Evolutionary conservation across 2,113 vertebrate genomes (phyloP), one percentile per base, ranked within the genome.

Genomic region (Rhadina sibilatrix): DNA sequence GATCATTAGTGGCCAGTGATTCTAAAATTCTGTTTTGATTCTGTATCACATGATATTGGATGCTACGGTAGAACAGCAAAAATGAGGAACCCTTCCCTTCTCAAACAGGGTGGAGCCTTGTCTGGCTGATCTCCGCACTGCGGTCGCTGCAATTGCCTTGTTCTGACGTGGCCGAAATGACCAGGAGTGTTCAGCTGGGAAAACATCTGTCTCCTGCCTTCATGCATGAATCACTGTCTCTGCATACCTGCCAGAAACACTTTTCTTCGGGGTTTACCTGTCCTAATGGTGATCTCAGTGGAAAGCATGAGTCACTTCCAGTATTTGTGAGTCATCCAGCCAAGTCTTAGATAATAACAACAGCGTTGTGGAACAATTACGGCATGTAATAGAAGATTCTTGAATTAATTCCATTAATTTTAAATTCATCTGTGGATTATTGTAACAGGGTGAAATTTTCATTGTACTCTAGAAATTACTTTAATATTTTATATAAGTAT

Each of bases 281-380:
- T 59, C 47, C 35, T 74, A 54, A 27, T 52, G 54, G 59, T 95
- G 87, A 96, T 80, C 66, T 96, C 94, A 96, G 79, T 63, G 94
- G 91, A 94, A 96, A 54, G 38, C 30, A 12, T 96, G 91, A 96
- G 59, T 96, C 89, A 95, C 17, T 91, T 90, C 35, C 74, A 95
- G 59, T 30, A 40, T 30, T 27, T 35, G 23, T 84, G 78, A 94
- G 50, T 72, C 84, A 87, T 33, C 38, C 24, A 35, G 37, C 49
- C 46, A 56, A 83, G 35, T 22, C 15, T 23, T 53, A 80, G 60
- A 79, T 76, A 82, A 92, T 60, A 91, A 24, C 4, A 89, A 60
- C 60, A 94, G 24, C 4, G 1, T 54, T 63, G 42, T 66, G 71
- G 46, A 82, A 91, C 70, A 88, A 70, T 57, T 69, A 84, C 0